Evolutionary conservation across 2,113 vertebrate genomes (phyloP), one percentile per base, ranked within the genome.

Genomic region (Turnix velox): DNA sequence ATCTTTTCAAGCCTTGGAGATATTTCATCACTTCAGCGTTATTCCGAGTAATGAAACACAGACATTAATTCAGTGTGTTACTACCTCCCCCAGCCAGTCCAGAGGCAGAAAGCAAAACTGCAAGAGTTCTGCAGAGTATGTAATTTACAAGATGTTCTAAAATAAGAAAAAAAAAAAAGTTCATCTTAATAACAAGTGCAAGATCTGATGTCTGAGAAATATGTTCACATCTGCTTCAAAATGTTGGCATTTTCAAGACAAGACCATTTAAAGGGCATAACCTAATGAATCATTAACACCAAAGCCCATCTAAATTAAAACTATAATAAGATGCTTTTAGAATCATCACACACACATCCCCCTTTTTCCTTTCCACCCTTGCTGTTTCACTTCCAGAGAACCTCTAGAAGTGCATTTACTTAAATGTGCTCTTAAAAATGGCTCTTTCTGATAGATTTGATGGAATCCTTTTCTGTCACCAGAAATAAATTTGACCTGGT

Each of bases 261-360:
- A 93, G 90, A 95, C 81, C 42, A 89, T 89, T 94, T 95, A 96
- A 97, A 97, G 94, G 96, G 95, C 94, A 96, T 94, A 95, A 96
- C 95, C 96, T 95, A 95, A 95, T 92, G 92, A 96, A 94, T 96
- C 92, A 96, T 95, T 96, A 96, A 84, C 75, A 96, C 94, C 92
- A 95, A 97, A 97, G 95, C 93, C 95, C 77, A 92, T 91, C 80
- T 95, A 96, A 96, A 97, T 96, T 96, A 96, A 96, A 95, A 90
- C 74, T 92, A 84, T 93, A 95, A 96, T 96, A 95, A 94, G 86
- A 96, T 81, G 90, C 77, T 89, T 94, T 96, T 92, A 89, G 78
- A 92, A 88, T 31, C 63, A 42, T 68, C 63, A 18, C 18, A 18
- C 27, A 4, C n/a, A 45, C 45, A 18, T 11, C 10, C 12, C 3